These are phyloP conservation scores for Leuciscus waleckii DNA, from an alignment of 2,797 vertebrate species.

Conservation along the genomic window DNA sequence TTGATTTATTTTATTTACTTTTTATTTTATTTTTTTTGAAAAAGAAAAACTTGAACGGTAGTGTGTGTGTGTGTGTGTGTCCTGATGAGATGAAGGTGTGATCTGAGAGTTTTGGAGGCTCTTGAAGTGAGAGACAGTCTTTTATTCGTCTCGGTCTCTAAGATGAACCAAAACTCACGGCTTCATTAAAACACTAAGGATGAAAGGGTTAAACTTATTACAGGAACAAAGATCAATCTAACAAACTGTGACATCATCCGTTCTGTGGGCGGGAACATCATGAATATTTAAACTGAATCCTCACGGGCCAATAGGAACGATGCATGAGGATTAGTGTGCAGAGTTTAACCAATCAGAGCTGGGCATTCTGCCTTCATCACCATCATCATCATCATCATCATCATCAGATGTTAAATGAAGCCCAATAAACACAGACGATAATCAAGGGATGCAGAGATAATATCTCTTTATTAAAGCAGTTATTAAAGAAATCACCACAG, in stretches of 20 bases:
- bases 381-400: background rate
- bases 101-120: too few relatives aligned
- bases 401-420: background rate
- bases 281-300: background rate
- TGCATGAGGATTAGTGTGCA: background rate
- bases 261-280: background rate
- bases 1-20: too few relatives aligned
- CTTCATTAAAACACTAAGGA: background rate
- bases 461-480: background rate
- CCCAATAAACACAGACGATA: background rate
- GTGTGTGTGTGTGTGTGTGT: too few relatives aligned
- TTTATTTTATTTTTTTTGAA: too few relatives aligned
- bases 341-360: constrained; percentile 1
- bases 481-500: background rate
- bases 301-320: background rate
- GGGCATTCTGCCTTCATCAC: background rate
- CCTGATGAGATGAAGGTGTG: too few relatives aligned
- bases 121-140: too few relatives aligned
- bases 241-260: constrained; percentile 57
- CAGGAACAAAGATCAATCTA: constrained; percentile 75
- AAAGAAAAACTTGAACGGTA: too few relatives aligned
- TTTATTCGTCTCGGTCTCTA: too few relatives aligned
- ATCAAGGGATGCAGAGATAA: background rate
- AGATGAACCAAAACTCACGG: too few relatives aligned
- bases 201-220: constrained; percentile 76